Percentiles rank a stretch among this genome's conserved stretches.
Evolutionary conservation across 2,797 vertebrate genomes (phyloP).

Genomic region (Lithobates pipiens): DNA sequence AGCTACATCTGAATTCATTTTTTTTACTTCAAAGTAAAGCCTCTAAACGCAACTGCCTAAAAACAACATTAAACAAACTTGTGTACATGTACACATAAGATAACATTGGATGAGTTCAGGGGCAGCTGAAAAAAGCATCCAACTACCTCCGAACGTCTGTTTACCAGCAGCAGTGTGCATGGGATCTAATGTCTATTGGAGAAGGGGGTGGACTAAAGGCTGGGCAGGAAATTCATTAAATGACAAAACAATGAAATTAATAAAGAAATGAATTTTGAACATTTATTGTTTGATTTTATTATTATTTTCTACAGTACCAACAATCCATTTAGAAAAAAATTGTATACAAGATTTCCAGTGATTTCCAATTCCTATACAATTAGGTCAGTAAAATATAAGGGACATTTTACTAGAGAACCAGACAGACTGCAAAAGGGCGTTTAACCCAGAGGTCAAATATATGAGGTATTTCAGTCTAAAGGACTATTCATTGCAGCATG

Average conservation of each 20-base stretch:
- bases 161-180: too few relatives aligned
- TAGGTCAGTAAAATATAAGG: not conserved
- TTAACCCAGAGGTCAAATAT: conserved; percentile 45
- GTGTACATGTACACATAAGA: too few relatives aligned
- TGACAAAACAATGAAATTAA: not conserved
- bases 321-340: not conserved
- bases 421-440: conserved; percentile 13
- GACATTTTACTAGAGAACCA: conserved; percentile 22
- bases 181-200: too few relatives aligned
- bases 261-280: not conserved
- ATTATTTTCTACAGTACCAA: not conserved
- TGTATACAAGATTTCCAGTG: not conserved
- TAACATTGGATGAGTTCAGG: too few relatives aligned
- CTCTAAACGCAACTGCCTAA: too few relatives aligned
- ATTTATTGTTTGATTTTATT: not conserved
- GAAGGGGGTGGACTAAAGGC: too few relatives aligned
- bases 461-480: conserved; percentile 31
- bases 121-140: too few relatives aligned
- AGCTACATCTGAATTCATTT: too few relatives aligned
- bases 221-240: not conserved
- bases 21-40: too few relatives aligned
- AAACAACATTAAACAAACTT: too few relatives aligned
- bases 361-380: not conserved
- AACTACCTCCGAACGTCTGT: too few relatives aligned
- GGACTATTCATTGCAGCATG: conserved; percentile 45